Evolutionary conservation across 2,797 vertebrate genomes (phyloP).

Genomic region (Tolypeutes matacus): DNA sequence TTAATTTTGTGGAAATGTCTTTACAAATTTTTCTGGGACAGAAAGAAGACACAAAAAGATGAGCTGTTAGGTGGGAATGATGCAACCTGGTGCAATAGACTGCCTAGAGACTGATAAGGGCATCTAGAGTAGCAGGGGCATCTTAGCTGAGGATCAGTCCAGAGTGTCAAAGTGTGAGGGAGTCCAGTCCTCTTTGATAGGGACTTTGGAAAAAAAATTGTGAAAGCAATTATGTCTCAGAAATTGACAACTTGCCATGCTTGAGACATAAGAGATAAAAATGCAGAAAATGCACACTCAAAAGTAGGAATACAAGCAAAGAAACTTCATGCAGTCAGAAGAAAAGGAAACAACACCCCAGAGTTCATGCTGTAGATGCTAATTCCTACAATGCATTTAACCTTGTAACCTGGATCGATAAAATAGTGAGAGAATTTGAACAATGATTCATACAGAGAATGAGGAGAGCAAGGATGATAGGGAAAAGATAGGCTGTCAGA

Average conservation of each 20-base stretch:
- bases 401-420: background rate
- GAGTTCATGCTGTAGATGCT: background rate
- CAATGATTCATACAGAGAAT: background rate
- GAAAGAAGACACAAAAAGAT: background rate
- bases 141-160: too few relatives aligned
- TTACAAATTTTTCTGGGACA: background rate
- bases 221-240: background rate
- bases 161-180: background rate
- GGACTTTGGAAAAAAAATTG: background rate
- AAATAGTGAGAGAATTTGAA: background rate
- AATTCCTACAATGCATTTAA: background rate
- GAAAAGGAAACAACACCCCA: background rate
- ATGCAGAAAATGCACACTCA: background rate
- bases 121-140: fast-evolving
- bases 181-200: background rate
- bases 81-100: background rate
- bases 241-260: background rate
- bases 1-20: background rate
- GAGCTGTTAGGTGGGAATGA: background rate
- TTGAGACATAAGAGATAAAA: slow-evolving; percentile 16
- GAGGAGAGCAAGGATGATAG: background rate
- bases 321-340: background rate
- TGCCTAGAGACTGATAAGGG: background rate
- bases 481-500: background rate
- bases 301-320: background rate